These are phyloP conservation scores for Phymastichus coffea DNA, from an alignment of 1,140 invertebrate genomes.

Conservation along the genomic window DNA sequence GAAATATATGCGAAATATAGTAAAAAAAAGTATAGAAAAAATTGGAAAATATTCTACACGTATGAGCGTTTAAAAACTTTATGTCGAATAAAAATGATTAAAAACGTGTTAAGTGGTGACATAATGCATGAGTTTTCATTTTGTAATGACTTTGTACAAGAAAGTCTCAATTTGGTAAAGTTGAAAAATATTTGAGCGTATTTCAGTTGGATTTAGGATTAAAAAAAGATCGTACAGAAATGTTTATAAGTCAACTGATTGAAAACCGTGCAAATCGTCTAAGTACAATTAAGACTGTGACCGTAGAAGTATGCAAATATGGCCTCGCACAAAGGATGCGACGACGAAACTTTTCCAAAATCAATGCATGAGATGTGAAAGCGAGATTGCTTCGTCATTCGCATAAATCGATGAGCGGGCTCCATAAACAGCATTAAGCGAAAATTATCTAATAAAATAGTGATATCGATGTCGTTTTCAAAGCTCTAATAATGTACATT, in stretches of 20 bases:
- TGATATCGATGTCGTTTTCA: conserved; percentile 44
- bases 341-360: conserved; percentile 2
- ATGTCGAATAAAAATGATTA: too few species aligned
- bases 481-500: conserved; percentile 50
- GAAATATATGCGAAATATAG: not conserved
- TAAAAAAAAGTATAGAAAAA: not conserved
- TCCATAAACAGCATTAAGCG: conserved; percentile 35
- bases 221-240: not conserved
- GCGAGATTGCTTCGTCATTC: not conserved
- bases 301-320: conserved; percentile 1
- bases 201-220: too few species aligned
- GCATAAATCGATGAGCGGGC: conserved; percentile 17
- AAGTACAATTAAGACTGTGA: not conserved
- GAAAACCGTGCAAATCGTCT: too few species aligned
- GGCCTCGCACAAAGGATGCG: not conserved
- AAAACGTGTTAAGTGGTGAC: too few species aligned
- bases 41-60: not conserved
- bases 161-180: too few species aligned
- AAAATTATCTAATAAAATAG: conserved; percentile 40
- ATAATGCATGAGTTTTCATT: too few species aligned
- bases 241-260: too few species aligned
- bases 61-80: not conserved
- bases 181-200: too few species aligned
- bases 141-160: not conserved
- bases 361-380: not conserved